phyloP scores from a whole-genome alignment of 1,140 invertebrate species.

The Procambarus clarkii region DNA sequence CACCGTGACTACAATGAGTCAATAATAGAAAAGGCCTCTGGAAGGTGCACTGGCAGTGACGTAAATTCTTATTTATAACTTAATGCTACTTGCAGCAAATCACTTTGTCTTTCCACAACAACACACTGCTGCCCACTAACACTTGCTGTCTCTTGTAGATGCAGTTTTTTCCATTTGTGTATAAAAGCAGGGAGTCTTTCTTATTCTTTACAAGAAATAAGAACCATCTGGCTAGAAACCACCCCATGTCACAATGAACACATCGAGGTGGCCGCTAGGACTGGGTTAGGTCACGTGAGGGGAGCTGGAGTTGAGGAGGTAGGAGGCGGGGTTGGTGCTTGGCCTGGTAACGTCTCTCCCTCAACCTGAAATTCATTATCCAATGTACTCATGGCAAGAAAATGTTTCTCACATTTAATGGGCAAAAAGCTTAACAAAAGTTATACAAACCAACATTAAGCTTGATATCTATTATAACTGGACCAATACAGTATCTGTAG shows the following conservation, averaged over 20 bases:
- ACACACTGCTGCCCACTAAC: conserved; percentile 45
- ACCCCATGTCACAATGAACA: conserved; percentile 57
- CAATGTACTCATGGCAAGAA: not conserved
- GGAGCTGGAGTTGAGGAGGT: conserved; percentile 62
- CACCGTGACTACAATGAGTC: conserved; percentile 49
- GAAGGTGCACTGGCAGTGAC: conserved; percentile 67
- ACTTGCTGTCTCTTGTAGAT: conserved; percentile 36
- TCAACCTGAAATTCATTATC: conserved; percentile 36
- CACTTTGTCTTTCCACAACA: conserved; percentile 28
- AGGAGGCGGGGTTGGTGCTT: conserved; percentile 59
- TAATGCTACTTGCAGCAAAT: conserved; percentile 49
- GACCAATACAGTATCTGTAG: too few species aligned
- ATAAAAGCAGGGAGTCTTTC: not conserved
- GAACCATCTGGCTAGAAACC: conserved; percentile 32
- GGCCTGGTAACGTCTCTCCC: conserved; percentile 54
- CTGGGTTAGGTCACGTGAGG: conserved; percentile 61
- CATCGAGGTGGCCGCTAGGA: conserved; percentile 48
- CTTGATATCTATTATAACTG: too few species aligned
- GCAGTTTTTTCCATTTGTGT: not conserved
- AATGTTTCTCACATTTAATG: too few species aligned
- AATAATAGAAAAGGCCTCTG: conserved; percentile 59
- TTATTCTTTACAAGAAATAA: conserved; percentile 9
- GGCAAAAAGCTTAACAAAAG: too few species aligned
- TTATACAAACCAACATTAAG: too few species aligned
- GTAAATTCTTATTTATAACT: conserved; percentile 45